Evolutionary conservation across 2,888 invertebrate genomes (phyloP), one percentile per base, ranked within the genome.

Genomic region (Cecidostiba fungosa): DNA sequence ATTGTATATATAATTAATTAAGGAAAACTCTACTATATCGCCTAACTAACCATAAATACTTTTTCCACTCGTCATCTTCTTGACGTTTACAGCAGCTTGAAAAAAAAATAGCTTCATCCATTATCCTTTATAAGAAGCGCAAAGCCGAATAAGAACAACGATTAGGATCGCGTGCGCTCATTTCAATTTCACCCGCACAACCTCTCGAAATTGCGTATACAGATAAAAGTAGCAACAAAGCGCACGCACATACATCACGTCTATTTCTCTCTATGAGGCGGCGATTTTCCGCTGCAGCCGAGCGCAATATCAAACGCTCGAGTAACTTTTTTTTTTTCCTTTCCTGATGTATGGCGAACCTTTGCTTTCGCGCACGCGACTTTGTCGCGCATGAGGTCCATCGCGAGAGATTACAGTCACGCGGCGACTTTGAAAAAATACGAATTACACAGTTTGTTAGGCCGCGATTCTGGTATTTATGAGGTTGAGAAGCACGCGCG

Each of bases 241-340:
- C 73, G n/a, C 39, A 14, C 36, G 50, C 43, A 50, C 39, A 59
- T 59, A 47, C n/a, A 23, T 2, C 69, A 26, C 39, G 16, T 26
- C 23, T 70, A 59, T 83, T 26, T 83, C 54, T 50, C 76, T 79
- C 74, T 12, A 6, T 32, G 69, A 47, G 32, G 5, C 32, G n/a
- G 50, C 77, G 74, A 87, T 87, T 87, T 87, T 87, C 85, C 85
- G 84, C 84, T 77, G 85, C 81, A 83, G 85, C 80, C 82, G 72
- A 19, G 43, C 29, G 29, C 26, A 43, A 78, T 43, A 74, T 36
- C 39, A 14, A 73, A 47, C 36, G 77, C 76, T 32, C 54, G 10
- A 70, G 73, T 32, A 12, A 29, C 59, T 70, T 26, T 69, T 62
- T 39, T 83, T 39, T n/a, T 32, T 73, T 39, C 39, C 39, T 26